A percentile compares a stretch with the other conserved stretches of the same genome.
phyloP scores from a whole-genome alignment of 2,888 invertebrate species.

The Dioctria rufipes region DNA sequence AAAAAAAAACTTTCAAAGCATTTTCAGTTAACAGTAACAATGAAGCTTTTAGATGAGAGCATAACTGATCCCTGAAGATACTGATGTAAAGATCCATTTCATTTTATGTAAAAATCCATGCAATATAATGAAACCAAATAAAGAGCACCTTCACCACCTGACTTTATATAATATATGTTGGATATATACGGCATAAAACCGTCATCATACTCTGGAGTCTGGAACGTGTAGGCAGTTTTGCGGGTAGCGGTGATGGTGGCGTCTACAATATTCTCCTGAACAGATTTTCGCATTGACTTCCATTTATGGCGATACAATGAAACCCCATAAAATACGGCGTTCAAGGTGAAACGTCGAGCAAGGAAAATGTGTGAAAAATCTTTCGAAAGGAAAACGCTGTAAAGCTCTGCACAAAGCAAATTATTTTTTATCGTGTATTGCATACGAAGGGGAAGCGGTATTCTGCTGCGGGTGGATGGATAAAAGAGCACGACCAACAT shows the following conservation, averaged over 20 bases:
- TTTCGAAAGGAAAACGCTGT: constrained; percentile 18
- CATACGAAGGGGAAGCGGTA: constrained; percentile 2
- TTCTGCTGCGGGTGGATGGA: constrained; percentile 17
- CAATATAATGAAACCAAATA: constrained; percentile 7
- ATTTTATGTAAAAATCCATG: constrained; percentile 1
- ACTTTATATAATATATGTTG: background rate
- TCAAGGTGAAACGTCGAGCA: constrained; percentile 29
- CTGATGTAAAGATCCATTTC: background rate
- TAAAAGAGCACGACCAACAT: constrained; percentile 2
- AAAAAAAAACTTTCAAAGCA: constrained; percentile 13
- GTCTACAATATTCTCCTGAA: background rate
- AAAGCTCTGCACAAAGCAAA: constrained; percentile 27
- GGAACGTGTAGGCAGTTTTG: background rate
- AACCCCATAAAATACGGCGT: constrained; percentile 36
- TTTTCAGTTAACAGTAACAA: constrained; percentile 16
- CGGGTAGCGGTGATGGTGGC: background rate
- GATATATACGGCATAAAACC: background rate
- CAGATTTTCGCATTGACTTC: constrained; percentile 37
- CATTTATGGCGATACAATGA: constrained; percentile 36
- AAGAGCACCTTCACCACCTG: background rate
- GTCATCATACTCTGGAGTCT: background rate
- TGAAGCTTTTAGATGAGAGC: constrained; percentile 17
- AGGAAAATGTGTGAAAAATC: constrained; percentile 31
- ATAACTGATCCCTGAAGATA: background rate
- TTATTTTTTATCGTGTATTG: constrained; percentile 30